Evolutionary conservation across 2,113 vertebrate species (phyloP), one percentile per base, ranked within the genome.

Genomic region (Nibea coibor): DNA sequence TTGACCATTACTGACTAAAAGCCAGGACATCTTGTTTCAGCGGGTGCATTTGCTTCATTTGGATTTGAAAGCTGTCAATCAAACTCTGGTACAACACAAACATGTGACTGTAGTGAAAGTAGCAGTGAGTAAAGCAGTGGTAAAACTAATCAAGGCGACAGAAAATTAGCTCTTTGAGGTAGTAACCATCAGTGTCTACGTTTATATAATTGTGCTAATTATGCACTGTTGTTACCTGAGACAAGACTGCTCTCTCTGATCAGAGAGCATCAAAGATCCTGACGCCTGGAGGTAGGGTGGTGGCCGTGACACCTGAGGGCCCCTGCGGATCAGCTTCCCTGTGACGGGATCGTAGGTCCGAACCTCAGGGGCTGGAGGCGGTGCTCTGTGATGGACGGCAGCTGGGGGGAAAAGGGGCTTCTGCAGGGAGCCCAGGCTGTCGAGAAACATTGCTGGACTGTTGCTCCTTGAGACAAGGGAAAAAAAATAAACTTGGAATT

Each of bases 251-350:
- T 97, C 96, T 1, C 93, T 89, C 0, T 95, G 95, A 72, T 95
- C 94, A 2, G 95, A 88, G 62, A 95, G 89, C 14, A 90, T 54
- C 47, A 95, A 68, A 22, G 96, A 91, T 79, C 91, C 93, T 31
- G 96, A 93, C 17, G 92, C 72, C 51, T 96, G 96, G 70, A 94
- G 86, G 87, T 94, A 97, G 43, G 91, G 47, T 0, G 93, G 78
- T 4, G 94, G 94, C 26, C 80, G 92, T 10, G 77, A 83, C 16
- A 50, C 82, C 82, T 92, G 96, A 48, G 87, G 84, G 0, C 94
- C 94, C 63, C 95, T 96, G 58, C 98, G 96, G 89, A 98, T 98
- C 56, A 99, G 96, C 84, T 98, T 99, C 72, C 98, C 98, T 0
- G 98, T 99, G 84, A 96, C 95, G 0, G 97, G 93, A 83, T 99